These are phyloP conservation scores for Liasis olivaceus DNA, from an alignment of 2,797 vertebrate genomes.

Conservation along the genomic window DNA sequence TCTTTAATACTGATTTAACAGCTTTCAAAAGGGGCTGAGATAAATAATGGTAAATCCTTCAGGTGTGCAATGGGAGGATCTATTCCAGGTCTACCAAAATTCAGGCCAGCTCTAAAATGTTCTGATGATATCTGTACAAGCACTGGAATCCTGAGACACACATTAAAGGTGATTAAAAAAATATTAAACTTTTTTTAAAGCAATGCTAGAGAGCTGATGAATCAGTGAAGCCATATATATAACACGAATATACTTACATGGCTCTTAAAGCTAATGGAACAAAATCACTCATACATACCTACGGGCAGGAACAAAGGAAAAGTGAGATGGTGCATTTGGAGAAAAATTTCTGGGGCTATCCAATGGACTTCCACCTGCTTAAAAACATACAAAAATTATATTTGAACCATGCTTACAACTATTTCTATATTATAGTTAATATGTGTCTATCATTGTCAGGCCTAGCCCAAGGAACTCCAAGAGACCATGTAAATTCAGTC, in stretches of 20 bases:
- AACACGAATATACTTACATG: background rate
- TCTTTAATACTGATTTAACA: background rate
- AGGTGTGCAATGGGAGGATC: background rate
- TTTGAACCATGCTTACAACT: background rate
- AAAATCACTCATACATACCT: conserved; percentile 81
- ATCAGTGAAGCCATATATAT: conserved; percentile 3
- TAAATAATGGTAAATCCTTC: background rate
- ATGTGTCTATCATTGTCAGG: too few relatives aligned
- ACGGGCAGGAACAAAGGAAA: conserved; percentile 93
- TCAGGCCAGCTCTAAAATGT: background rate
- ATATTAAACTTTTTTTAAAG: background rate
- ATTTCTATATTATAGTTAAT: background rate
- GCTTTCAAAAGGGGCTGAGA: background rate
- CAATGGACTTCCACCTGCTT: conserved; percentile 90
- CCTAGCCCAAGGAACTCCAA: too few relatives aligned
- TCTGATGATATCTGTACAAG: background rate
- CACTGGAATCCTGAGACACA: background rate
- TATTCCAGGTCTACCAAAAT: background rate
- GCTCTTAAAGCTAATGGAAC: background rate
- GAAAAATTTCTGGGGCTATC: conserved; percentile 98
- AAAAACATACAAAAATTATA: conserved; percentile 18
- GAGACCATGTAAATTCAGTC: too few relatives aligned
- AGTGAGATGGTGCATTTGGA: conserved; percentile 92
- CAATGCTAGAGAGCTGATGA: background rate
- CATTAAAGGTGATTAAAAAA: background rate